These are phyloP conservation scores for Dicyrtomina minuta DNA, from an alignment of 2,888 invertebrate species.

Conservation along the genomic window DNA sequence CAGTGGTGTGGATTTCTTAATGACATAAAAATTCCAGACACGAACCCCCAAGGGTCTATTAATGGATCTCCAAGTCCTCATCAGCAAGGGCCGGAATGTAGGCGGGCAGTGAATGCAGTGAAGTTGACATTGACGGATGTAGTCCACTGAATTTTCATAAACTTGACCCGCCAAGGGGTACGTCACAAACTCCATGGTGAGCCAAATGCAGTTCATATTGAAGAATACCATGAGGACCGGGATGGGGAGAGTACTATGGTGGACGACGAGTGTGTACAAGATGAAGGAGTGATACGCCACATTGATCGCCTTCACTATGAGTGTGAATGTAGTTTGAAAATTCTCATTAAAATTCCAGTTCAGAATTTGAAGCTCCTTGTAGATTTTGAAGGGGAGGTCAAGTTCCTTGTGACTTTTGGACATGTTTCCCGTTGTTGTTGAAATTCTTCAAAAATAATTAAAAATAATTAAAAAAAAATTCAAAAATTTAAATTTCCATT, in stretches of 20 bases:
- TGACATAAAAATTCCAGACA: conserved; percentile 3
- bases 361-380: neutral
- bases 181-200: neutral
- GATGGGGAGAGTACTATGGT: neutral
- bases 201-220: neutral
- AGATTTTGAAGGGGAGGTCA: neutral
- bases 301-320: neutral
- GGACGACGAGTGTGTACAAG: neutral
- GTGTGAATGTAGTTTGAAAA: neutral
- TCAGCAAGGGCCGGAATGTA: neutral
- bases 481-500: no score
- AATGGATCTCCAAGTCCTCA: neutral
- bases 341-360: neutral
- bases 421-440: no score
- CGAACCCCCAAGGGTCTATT: neutral
- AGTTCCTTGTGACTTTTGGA: no score
- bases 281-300: neutral
- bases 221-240: neutral
- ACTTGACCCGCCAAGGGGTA: conserved; percentile 6
- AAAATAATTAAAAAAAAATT: no score
- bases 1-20: neutral
- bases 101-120: neutral
- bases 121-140: neutral
- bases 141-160: neutral
- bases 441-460: no score